Evolutionary conservation across 2,888 invertebrate species (phyloP), one percentile per base, ranked within the genome.

Genomic region (Entomobrya multifasciata): DNA sequence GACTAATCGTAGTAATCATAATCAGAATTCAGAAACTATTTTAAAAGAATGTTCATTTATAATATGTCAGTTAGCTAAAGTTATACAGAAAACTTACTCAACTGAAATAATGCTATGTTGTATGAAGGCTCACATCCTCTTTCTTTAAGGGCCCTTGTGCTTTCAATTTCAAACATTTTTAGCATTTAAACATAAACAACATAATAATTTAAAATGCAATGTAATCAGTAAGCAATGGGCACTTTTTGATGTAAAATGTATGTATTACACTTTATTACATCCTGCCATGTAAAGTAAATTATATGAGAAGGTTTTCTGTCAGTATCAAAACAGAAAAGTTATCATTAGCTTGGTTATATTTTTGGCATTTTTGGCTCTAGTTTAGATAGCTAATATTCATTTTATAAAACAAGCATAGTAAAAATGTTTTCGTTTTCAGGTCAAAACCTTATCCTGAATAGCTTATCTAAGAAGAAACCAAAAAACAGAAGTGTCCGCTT

Each of bases 361-460:
- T 47, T 70, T 15, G 6, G 25, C 25, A 57, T 57, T 77, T 57
- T 17, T 65, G 25, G 47, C 65, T 52, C 15, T 47, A 47, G 62
- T 44, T 62, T 62, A 78, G 60, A 25, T 15, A 41, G 17, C 44
- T 27, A 62, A 62, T 65, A 30, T n/a, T n/a, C 30, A 65, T 65
- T 65, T 41, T 41, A 30, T 36, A 13, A 22, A 65, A 27, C 36
- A 36, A 30, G 62, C n/a, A 13, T 36, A 41, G 17, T n/a, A 36
- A 65, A 65, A 41, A 62, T 55, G 76, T 55, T 57, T 77, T 60
- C 47, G 15, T 83, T 83, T 83, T 83, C 83, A 83, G 83, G 83
- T 83, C 83, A 83, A 76, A 83, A 76, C 83, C 83, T 83, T 83
- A 83, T 83, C 83, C 83, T 76, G 62, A 83, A 76, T 65, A 76